Base-by-base conservation (phyloP, 1,140 invertebrate species). In the Anastrepha ludens region DNA sequence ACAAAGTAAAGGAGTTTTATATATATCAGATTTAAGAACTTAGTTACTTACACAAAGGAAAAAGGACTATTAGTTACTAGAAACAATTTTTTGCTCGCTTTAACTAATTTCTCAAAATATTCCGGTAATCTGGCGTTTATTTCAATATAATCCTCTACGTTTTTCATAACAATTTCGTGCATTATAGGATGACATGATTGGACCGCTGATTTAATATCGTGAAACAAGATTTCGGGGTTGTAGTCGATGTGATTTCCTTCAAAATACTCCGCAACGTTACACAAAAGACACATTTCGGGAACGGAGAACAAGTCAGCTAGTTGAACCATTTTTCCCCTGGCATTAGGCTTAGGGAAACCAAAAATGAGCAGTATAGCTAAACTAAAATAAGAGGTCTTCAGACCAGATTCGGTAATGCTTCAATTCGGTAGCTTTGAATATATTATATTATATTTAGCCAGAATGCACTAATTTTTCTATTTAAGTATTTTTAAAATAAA, bases 1-100 rank as follows among this genome's bases (percentile, higher is more conserved):
- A n/a, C 39, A 29, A 47, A 3, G 2, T 17, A 17, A 74, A 74
- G 4, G 44, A 44, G 17, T 74, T 67, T 17, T 41, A 47, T 74
- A 44, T 17, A 17, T 39, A 17, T 55, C 50, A 55, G 11, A 55
- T 55, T 6, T 55, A 0, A 55, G 3, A 8, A 55, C 11, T 20
- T 2, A 39, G 11, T 65, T 2, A 96, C 97, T 97, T 95, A 99
- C 98, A 99, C 98, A 95, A 99, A 99, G 90, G 97, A 96, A 93
- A 96, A 99, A 0, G 98, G 98, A 94, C 98, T 99, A 92, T 99
- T 99, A 9, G 98, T 99, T 2, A 99, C 98, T 29, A 99, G 94
- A 93, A 99, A 99, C 90, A 99, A 94, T 93, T 99, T 98, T 93
- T 99, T 99, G 39, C 95, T 95, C 47, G 95, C 95, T 3, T 95